Conservation (phyloP, 2,797 vertebrate species). For the Notamacropus eugenii region DNA sequence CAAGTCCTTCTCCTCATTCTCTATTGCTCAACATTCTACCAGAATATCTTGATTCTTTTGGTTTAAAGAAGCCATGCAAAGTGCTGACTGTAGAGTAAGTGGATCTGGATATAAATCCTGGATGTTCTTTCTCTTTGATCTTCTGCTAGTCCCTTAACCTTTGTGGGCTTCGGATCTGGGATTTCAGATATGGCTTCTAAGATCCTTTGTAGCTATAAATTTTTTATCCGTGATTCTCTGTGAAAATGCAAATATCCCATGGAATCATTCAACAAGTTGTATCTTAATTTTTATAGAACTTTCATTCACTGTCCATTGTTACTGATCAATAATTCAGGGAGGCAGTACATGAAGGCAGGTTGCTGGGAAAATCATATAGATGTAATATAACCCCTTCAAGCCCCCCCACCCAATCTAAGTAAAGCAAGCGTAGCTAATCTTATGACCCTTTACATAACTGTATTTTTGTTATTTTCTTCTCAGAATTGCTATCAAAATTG, state of each 20-base stretch:
- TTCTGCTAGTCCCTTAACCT: background rate
- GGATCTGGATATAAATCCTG: background rate
- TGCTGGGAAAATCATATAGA: background rate
- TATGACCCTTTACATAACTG: background rate
- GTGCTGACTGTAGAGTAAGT: background rate
- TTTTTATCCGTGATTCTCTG: background rate
- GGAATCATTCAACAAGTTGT: background rate
- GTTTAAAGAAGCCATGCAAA: background rate
- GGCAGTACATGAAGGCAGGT: background rate
- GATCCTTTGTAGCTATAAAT: background rate
- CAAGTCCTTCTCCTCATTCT: background rate
- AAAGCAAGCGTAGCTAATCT: background rate
- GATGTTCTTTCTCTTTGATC: background rate
- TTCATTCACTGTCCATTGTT: background rate
- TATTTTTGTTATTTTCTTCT: background rate
- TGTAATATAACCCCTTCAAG: background rate
- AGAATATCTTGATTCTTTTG: background rate
- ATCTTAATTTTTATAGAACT: background rate
- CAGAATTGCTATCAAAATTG: background rate
- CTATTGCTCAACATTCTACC: background rate
- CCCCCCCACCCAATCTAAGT: background rate
- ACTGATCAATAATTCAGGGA: background rate
- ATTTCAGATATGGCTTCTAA: too few species aligned
- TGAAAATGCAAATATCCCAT: background rate
- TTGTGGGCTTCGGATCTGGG: background rate